Percentiles rank a stretch among this genome's conserved stretches.
These are phyloP conservation scores for Amiota mariae DNA, from an alignment of 2,888 invertebrate species.

Conservation along the genomic window DNA sequence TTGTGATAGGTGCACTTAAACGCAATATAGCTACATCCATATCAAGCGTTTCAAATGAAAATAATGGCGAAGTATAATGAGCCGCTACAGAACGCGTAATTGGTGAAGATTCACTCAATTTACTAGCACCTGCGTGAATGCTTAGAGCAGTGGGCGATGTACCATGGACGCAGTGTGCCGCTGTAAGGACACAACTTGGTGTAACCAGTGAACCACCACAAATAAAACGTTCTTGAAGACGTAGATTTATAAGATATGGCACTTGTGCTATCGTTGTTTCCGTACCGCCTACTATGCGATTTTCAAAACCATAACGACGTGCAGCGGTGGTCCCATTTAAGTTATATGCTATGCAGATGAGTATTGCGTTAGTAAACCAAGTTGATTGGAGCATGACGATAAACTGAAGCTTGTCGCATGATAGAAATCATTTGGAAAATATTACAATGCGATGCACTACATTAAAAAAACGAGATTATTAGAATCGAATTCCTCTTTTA, in stretches of 20 bases:
- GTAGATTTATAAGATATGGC: conserved; percentile 65
- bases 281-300: conserved; percentile 60
- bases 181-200: conserved; percentile 62
- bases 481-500: too few relatives aligned
- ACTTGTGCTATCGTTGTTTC: conserved; percentile 57
- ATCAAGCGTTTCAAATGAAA: conserved; percentile 52
- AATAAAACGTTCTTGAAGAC: conserved; percentile 54
- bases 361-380: neutral
- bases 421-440: neutral
- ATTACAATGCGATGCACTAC: neutral
- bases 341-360: neutral
- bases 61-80: conserved; percentile 47
- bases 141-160: conserved; percentile 47
- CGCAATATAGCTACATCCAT: conserved; percentile 68
- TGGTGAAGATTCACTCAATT: conserved; percentile 49
- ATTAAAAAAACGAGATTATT: too few relatives aligned
- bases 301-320: conserved; percentile 24
- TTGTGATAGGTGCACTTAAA: conserved; percentile 39
- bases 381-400: neutral
- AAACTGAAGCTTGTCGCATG: neutral
- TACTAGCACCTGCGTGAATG: conserved; percentile 60
- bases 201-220: conserved; percentile 69
- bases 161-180: conserved; percentile 66
- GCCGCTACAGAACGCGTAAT: conserved; percentile 35
- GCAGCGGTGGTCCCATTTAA: conserved; percentile 22